Evolutionary conservation across 2,888 invertebrate species (phyloP).

Genomic region (Coleophora deauratella): DNA sequence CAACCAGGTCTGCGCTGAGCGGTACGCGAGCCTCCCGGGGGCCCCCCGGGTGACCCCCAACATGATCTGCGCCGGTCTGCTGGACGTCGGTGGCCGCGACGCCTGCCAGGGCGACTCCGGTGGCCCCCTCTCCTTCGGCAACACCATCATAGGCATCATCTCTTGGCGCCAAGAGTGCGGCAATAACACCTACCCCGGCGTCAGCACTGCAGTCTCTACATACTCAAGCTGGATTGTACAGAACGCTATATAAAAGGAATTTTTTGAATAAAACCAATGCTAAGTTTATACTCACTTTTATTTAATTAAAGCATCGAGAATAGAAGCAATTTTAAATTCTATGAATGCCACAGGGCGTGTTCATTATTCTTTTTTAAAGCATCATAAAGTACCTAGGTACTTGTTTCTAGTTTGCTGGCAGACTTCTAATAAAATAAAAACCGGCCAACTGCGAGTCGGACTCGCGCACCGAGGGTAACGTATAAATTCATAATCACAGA

Average conservation of each 20-base stretch:
- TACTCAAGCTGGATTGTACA: conserved; percentile 39
- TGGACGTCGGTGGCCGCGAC: conserved; percentile 21
- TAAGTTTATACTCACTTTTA: too few relatives aligned
- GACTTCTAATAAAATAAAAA: too few relatives aligned
- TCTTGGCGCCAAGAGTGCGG: conserved; percentile 68
- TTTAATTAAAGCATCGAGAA: too few relatives aligned
- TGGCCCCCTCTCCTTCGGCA: conserved; percentile 53
- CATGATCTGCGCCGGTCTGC: conserved; percentile 36
- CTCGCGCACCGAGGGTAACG: too few relatives aligned
- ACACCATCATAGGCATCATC: conserved; percentile 51
- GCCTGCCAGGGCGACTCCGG: conserved; percentile 45
- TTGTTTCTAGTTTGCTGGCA: too few relatives aligned
- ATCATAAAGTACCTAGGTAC: too few relatives aligned
- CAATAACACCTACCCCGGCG: conserved; percentile 51
- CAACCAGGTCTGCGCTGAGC: conserved; percentile 28
- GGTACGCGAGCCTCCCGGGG: conserved; percentile 24
- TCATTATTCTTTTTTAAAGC: too few relatives aligned
- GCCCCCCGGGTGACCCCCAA: conserved; percentile 23
- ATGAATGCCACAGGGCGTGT: too few relatives aligned
- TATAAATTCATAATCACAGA: too few relatives aligned
- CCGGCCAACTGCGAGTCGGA: too few relatives aligned
- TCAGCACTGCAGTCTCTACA: conserved; percentile 50
- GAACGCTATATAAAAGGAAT: conserved; percentile 11
- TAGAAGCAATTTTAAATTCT: too few relatives aligned
- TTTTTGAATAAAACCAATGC: too few relatives aligned